Percentiles rank a stretch among this genome's conserved stretches.
Conservation (phyloP, 2,888 invertebrate genomes). For the Pheosia tremula region DNA sequence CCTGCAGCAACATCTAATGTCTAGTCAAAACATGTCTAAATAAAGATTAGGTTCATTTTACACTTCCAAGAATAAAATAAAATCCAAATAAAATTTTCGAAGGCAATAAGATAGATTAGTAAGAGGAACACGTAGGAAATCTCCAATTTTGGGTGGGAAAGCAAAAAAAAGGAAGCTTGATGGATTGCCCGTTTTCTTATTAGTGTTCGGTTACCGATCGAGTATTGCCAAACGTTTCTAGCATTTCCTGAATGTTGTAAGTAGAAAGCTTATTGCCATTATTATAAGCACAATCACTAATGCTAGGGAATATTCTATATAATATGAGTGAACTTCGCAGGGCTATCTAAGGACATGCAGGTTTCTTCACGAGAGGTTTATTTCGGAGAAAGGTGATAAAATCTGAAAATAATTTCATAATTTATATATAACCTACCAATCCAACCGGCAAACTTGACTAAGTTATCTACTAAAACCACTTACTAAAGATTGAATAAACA, state of each 20-base stretch:
- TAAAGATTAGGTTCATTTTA: neutral
- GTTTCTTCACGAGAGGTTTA: no score
- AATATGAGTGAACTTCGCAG: no score
- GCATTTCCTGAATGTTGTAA: neutral
- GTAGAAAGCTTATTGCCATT: no score
- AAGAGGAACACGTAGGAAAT: conserved; percentile 51
- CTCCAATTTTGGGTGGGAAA: conserved; percentile 45
- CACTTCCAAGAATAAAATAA: conserved; percentile 12
- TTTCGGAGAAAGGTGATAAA: no score
- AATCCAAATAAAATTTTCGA: conserved; percentile 33
- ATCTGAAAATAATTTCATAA: no score
- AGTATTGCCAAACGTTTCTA: neutral
- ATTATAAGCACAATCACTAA: no score
- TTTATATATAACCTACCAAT: no score
- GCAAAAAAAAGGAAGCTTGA: conserved; percentile 50
- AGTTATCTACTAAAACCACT: no score
- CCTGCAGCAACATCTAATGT: neutral
- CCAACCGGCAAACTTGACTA: no score
- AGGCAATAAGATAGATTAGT: conserved; percentile 29
- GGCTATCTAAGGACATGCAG: no score
- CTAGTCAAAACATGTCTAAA: conserved; percentile 15
- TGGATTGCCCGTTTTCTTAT: conserved; percentile 59
- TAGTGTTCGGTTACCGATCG: conserved; percentile 31
- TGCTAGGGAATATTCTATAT: no score
- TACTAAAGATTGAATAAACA: no score